Percentiles rank a stretch among this genome's conserved stretches.
Evolutionary conservation across 2,888 invertebrate species (phyloP).

Genomic region (Dermolepida albohirtum): DNA sequence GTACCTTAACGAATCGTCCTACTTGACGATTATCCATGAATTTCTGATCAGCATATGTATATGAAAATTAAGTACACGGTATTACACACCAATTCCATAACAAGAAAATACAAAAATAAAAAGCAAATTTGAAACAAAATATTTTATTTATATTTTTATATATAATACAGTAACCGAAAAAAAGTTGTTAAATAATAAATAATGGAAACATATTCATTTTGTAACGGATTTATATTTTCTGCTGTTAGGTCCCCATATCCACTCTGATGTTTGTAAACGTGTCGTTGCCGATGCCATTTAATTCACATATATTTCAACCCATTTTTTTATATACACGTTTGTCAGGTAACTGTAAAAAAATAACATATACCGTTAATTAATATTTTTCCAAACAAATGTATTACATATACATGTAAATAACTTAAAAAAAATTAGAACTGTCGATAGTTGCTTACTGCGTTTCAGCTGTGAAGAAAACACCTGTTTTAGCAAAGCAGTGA

Average conservation of each 20-base stretch:
- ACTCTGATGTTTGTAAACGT: slow-evolving; percentile 16
- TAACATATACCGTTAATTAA: not conserved
- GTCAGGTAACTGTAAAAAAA: slow-evolving; percentile 32
- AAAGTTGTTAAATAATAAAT: slow-evolving; percentile 30
- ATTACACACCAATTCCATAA: no score
- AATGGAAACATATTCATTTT: slow-evolving; percentile 25
- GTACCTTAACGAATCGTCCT: no score
- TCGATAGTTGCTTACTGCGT: not conserved
- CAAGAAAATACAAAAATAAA: no score
- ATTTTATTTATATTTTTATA: slow-evolving; percentile 34
- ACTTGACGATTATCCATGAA: no score
- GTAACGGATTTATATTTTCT: slow-evolving; percentile 11
- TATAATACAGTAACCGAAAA: slow-evolving; percentile 29
- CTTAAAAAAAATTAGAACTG: not conserved
- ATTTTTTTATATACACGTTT: slow-evolving; percentile 19
- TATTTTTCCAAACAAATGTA: not conserved
- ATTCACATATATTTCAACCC: slow-evolving; percentile 8
- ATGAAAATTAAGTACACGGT: no score
- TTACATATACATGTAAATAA: slow-evolving; percentile 1
- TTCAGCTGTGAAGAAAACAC: not conserved
- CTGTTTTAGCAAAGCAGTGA: slow-evolving; percentile 26
- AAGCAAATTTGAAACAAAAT: slow-evolving; percentile 33
- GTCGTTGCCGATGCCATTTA: not conserved
- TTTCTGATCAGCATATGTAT: no score
- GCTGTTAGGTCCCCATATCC: slow-evolving; percentile 25